Percentiles rank a stretch among this genome's conserved stretches.
Conservation (phyloP, 1,140 invertebrate species). For the Drosophila guanche region DNA sequence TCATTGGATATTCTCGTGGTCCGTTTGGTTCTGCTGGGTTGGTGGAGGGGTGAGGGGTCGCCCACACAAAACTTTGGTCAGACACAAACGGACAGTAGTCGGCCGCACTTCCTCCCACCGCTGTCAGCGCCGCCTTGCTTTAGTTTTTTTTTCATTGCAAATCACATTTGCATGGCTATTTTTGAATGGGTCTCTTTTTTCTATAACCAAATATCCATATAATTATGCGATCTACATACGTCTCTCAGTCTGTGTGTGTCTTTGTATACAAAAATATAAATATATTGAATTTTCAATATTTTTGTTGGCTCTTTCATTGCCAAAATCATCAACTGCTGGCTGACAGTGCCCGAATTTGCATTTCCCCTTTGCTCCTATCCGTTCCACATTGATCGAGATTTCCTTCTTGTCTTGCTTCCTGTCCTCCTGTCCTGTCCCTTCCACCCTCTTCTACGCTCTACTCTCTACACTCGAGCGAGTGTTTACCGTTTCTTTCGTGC, state of each 20-base stretch:
- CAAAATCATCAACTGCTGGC: slow-evolving; percentile 53
- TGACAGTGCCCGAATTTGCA: slow-evolving; percentile 27
- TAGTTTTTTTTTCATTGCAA: slow-evolving; percentile 68
- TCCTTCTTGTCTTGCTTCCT: slow-evolving; percentile 58
- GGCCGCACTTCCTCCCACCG: slow-evolving; percentile 3
- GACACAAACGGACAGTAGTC: slow-evolving; percentile 36
- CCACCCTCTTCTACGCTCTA: not conserved
- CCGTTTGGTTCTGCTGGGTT: slow-evolving; percentile 7
- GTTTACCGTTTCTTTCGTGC: slow-evolving; percentile 9
- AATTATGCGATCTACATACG: slow-evolving; percentile 27
- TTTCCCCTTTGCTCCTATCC: slow-evolving; percentile 1
- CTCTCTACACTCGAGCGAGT: slow-evolving; percentile 4
- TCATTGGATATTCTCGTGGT: slow-evolving; percentile 20
- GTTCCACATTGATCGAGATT: slow-evolving; percentile 66
- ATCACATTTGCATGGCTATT: slow-evolving; percentile 81
- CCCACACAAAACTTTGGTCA: slow-evolving; percentile 49
- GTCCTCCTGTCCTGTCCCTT: too few species aligned
- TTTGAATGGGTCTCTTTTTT: slow-evolving; percentile 74
- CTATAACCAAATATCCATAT: slow-evolving; percentile 40
- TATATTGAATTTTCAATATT: slow-evolving; percentile 44
- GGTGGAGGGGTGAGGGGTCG: slow-evolving; percentile 11
- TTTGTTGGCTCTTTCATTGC: slow-evolving; percentile 72
- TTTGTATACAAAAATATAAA: slow-evolving; percentile 16
- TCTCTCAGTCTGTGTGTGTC: slow-evolving; percentile 4
- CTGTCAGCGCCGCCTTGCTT: slow-evolving; percentile 59